Percentiles rank a stretch among this genome's conserved stretches.
phyloP scores from a whole-genome alignment of 2,888 invertebrate species.

The Terebella lapidaria region DNA sequence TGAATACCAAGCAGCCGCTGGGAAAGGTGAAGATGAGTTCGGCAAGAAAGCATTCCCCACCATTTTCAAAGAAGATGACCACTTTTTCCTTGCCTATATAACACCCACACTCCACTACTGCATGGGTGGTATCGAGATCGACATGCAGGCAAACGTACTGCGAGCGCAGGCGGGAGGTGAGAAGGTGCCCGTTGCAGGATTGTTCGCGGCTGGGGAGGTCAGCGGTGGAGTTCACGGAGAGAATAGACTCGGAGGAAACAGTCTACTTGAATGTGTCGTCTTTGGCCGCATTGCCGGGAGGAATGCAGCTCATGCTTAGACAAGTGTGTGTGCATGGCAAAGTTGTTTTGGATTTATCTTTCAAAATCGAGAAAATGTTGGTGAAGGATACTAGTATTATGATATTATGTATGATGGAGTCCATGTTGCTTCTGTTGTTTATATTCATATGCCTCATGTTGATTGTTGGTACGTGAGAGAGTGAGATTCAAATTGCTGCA shows the following conservation, averaged over 20 bases:
- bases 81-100: conserved; percentile 20
- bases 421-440: too few species aligned
- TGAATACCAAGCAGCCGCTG: conserved; percentile 11
- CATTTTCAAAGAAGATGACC: conserved; percentile 14
- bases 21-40: conserved; percentile 17
- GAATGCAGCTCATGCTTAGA: conserved; percentile 18
- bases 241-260: conserved; percentile 25
- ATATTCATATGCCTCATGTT: too few species aligned
- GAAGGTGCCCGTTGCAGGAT: conserved; percentile 8
- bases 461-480: too few species aligned
- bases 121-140: conserved; percentile 26
- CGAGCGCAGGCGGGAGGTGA: not conserved
- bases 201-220: conserved; percentile 27
- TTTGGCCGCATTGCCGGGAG: conserved; percentile 24
- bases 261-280: conserved; percentile 25
- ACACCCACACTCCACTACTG: conserved; percentile 26
- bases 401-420: too few species aligned
- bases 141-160: conserved; percentile 12
- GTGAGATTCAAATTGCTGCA: too few species aligned
- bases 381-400: too few species aligned
- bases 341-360: too few species aligned
- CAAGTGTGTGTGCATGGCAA: too few species aligned
- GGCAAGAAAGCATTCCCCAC: conserved; percentile 21
- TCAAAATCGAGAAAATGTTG: too few species aligned
- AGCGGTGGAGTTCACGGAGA: conserved; percentile 26